Base-by-base conservation (phyloP, 1,140 invertebrate genomes). In the Sycophaga agraensis region DNA sequence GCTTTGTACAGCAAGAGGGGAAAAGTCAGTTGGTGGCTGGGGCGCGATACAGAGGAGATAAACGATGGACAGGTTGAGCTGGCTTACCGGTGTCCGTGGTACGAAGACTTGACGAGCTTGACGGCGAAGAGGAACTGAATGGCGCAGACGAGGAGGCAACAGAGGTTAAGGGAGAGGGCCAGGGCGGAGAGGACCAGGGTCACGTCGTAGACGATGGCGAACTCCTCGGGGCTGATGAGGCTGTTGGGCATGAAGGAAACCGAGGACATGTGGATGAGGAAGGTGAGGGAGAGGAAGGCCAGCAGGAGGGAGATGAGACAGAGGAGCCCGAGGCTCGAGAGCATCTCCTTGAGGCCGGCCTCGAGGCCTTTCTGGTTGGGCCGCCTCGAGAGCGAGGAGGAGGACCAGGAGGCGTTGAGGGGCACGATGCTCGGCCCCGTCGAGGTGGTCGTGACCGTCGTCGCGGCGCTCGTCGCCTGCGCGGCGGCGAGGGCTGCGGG, bases 81-180 rank as follows among this genome's bases (percentile, higher is more conserved):
- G n/a, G n/a, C 66, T 80, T 66, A 81, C 79, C 77, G 68, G 57
- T 79, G 69, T 65, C 73, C 78, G 58, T 79, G 78, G 64, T 81
- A 80, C 24, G 78, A 88, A 28, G 90, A 89, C 68, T 92, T 89
- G 63, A 93, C 87, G 70, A 97, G 85, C 83, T 95, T 96, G 56
- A 95, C 90, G 22, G 92, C 91, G 76, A 96, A 96, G 67, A 96
- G 86, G 82, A 94, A 95, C 82, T 97, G 94, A 70, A 95, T 93
- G 63, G 92, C 90, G 84, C 93, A 97, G 58, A 97, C 92, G 62
- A 97, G 86, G 37, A 96, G 83, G 75, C 93, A 96, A 81, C 92
- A 94, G 16, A 96, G 84, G 78, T 96, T 93, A 26, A 96, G 79
- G 0, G 91, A 92, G 21, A 96, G 80, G 21, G 93, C 93, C 56